Percentiles rank a stretch among this genome's conserved stretches.
Conservation (phyloP, 2,888 invertebrate species). For the Ligdia adustata region DNA sequence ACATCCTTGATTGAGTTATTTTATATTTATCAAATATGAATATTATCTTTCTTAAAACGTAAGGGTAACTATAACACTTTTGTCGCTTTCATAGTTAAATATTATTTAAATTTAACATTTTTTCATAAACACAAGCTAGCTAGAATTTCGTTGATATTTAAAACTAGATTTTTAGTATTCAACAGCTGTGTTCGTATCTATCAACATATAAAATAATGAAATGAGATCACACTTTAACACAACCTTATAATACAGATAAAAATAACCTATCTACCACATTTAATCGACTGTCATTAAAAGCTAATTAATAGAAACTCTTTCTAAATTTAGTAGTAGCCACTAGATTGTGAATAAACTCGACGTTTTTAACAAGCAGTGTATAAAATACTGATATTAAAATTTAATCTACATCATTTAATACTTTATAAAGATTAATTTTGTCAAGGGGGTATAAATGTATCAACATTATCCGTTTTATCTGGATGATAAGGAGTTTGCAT, state of each 20-base stretch:
- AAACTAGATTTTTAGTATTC: too few species aligned
- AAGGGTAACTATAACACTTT: too few species aligned
- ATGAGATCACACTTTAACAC: neutral
- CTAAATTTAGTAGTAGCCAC: neutral
- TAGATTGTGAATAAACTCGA: neutral
- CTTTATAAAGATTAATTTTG: slow-evolving; percentile 21
- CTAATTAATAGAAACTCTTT: slow-evolving; percentile 4
- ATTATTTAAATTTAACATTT: too few species aligned
- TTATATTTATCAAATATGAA: neutral
- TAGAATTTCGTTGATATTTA: too few species aligned
- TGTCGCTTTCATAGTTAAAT: too few species aligned
- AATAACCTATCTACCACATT: neutral
- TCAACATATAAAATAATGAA: too few species aligned
- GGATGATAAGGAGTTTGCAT: slow-evolving; percentile 14
- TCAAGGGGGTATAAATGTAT: slow-evolving; percentile 29
- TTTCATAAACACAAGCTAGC: too few species aligned
- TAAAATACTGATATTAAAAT: neutral
- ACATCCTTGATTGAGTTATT: neutral
- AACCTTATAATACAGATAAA: slow-evolving; percentile 4
- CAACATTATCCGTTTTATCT: slow-evolving; percentile 23
- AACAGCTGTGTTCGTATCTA: too few species aligned
- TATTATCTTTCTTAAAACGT: too few species aligned
- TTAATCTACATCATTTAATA: slow-evolving; percentile 17
- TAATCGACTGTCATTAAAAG: slow-evolving; percentile 9
- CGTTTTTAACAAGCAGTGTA: neutral